A percentile compares a stretch with the other conserved stretches of the same genome.
These are phyloP conservation scores for Ochotona curzoniae DNA, from an alignment of 2,113 vertebrate species.

Conservation along the genomic window DNA sequence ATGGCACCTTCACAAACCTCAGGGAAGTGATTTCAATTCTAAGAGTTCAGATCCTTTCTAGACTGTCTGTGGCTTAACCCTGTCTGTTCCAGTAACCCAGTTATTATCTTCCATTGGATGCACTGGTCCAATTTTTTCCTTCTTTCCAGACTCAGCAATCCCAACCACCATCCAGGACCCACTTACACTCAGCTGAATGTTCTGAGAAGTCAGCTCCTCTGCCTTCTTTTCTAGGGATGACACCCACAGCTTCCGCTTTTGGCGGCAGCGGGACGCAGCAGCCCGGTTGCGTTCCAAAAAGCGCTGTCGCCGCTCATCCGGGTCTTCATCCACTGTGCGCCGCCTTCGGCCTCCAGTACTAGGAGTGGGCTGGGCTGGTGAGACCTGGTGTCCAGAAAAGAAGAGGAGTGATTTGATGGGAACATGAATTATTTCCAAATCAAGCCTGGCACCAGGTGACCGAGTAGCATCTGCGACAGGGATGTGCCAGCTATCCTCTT, in stretches of 20 bases:
- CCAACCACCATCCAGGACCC: not conserved
- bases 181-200: slow-evolving; percentile 97
- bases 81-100: slow-evolving; percentile 25
- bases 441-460: not conserved
- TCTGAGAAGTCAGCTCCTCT: slow-evolving; percentile 94
- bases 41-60: not conserved
- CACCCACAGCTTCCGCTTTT: slow-evolving; percentile 98
- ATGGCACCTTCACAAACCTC: not conserved
- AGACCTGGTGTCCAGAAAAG: slow-evolving; percentile 88
- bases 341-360: slow-evolving; percentile 93
- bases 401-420: slow-evolving; percentile 30
- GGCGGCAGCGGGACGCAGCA: slow-evolving; percentile 96
- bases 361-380: slow-evolving; percentile 94
- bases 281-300: slow-evolving; percentile 97
- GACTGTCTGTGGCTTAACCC: slow-evolving; percentile 18
- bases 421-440: slow-evolving; percentile 18
- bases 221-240: slow-evolving; percentile 97
- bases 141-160: slow-evolving; percentile 27
- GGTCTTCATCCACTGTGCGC: slow-evolving; percentile 94
- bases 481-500: not conserved
- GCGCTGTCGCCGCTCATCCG: slow-evolving; percentile 95
- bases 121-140: not conserved
- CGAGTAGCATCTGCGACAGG: not conserved
- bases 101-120: not conserved
- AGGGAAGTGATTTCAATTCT: slow-evolving; percentile 35